Base-by-base conservation (phyloP, 2,797 vertebrate genomes). In the Smutsia gigantea region DNA sequence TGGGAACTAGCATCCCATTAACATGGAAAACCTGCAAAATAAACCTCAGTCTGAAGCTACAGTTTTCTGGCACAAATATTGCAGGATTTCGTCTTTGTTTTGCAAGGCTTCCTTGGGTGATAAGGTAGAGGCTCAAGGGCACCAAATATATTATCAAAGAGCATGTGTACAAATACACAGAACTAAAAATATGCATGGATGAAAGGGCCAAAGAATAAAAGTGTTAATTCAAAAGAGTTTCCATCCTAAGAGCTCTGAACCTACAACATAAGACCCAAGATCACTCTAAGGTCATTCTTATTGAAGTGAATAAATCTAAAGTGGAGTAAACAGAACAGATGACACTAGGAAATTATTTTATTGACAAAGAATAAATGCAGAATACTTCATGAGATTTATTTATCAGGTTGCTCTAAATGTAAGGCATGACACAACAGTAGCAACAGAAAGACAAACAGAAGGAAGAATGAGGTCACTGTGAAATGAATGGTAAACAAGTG, bases 161-260 rank as follows among this genome's bases (percentile, higher is more conserved):
- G 77, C 21, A 83, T 42, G 5, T 83, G 11, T 55, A 23, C 46
- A 87, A 93, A 69, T 57, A 79, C 4, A 86, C 6, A 61, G 42
- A 96, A 61, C 51, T 63, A 49, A 87, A 96, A 94, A 90, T 71
- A 66, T 10, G 19, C 5, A 31, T 64, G 8, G 66, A 49, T 66
- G 34, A 75, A 90, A 92, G 27, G 49, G 19, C 21, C 90, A 71
- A 79, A 97, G 77, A 77, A 75, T 10, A 94, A 96, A 68, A 31
- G 61, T 49, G 1, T 17, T 79, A 83, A 83, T 51, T 93, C 46
- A 72, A 87, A 97, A 78, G 89, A 64, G 27, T 31, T 92, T 42
- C 46, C 23, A 75, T 79, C 6, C 1, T 29, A 93, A 55, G 34
- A 93, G 49, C 34, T 27, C 37, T 12, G 4, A n/a, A 11, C 78